A percentile compares a stretch with the other conserved stretches of the same genome.
Conservation (phyloP, 2,113 vertebrate genomes). For the Leuciscus idus region DNA sequence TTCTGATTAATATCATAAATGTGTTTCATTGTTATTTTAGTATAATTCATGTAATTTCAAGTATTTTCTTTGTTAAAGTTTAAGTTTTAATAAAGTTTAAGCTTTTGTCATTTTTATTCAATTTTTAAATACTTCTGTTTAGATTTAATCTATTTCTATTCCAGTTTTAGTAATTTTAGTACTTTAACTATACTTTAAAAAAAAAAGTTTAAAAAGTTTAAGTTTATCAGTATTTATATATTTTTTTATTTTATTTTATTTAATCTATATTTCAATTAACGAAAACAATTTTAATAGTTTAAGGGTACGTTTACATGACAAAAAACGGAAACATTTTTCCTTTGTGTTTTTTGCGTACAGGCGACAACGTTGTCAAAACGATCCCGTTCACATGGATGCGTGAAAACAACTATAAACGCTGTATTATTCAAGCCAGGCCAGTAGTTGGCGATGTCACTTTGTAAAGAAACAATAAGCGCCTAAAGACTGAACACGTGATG, state of each 20-base stretch:
- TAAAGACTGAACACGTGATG: too few relatives aligned
- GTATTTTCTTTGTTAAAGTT: not conserved
- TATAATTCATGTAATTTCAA: not conserved
- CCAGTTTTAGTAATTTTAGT: not conserved
- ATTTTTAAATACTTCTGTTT: not conserved
- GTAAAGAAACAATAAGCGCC: too few relatives aligned
- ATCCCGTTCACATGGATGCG: too few relatives aligned
- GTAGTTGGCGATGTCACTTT: too few relatives aligned
- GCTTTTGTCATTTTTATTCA: not conserved
- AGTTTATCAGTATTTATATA: not conserved
- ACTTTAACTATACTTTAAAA: too few relatives aligned
- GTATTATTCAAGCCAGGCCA: too few relatives aligned
- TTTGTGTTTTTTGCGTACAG: too few relatives aligned
- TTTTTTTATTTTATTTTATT: not conserved
- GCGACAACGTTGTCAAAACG: too few relatives aligned
- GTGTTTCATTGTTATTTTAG: not conserved
- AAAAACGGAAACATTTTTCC: too few relatives aligned
- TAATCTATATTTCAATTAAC: not conserved
- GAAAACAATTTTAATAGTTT: not conserved
- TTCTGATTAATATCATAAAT: not conserved
- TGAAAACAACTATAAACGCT: too few relatives aligned
- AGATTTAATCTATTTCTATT: not conserved
- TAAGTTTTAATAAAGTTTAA: not conserved
- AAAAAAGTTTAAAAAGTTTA: not conserved
- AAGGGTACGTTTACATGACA: too few relatives aligned